Evolutionary conservation across 2,113 vertebrate genomes (phyloP).

Genomic region (Otocyon megalotis): DNA sequence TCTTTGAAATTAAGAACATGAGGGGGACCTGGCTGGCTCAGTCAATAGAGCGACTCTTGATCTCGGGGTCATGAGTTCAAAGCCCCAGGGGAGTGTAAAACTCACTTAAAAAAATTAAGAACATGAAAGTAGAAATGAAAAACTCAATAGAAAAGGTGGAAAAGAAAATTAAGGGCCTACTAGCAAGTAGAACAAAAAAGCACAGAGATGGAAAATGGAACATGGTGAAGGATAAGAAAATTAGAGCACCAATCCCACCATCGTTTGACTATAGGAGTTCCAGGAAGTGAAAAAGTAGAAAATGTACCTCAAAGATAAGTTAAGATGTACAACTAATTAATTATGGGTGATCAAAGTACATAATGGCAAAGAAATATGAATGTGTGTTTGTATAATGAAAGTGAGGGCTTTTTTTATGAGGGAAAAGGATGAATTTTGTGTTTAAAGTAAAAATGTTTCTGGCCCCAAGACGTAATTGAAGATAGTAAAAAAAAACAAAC

Average conservation of each 20-base stretch:
- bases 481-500: background rate
- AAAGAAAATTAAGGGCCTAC: background rate
- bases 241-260: background rate
- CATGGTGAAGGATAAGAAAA: background rate
- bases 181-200: background rate
- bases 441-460: background rate
- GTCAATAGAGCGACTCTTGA: background rate
- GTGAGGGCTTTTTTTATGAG: background rate
- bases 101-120: background rate
- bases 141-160: background rate
- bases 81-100: background rate
- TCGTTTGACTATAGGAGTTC: background rate
- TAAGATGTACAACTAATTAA: background rate
- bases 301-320: background rate
- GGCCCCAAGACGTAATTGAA: background rate
- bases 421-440: background rate
- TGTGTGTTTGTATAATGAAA: background rate
- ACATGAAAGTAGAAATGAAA: constrained; percentile 11
- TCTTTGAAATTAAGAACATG: background rate
- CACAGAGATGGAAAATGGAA: background rate
- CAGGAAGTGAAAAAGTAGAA: background rate
- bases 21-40: background rate
- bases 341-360: background rate
- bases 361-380: background rate
- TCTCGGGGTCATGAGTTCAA: background rate